Base-by-base conservation (phyloP, 1,140 invertebrate species). In the Anastrepha ludens region DNA sequence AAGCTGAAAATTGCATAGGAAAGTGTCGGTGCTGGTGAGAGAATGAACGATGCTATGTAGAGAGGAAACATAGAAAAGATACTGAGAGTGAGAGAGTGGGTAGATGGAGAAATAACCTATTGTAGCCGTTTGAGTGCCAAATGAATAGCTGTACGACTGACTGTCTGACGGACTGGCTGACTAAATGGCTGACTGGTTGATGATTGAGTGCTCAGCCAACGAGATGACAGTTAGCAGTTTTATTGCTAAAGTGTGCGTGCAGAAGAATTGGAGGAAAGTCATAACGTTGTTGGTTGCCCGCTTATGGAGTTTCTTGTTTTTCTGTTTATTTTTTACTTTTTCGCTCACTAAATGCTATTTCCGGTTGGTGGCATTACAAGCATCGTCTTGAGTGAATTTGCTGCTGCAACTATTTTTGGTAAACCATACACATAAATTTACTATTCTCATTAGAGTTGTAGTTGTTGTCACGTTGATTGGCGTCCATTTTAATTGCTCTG, bases 171-270 rank as follows among this genome's bases (percentile, higher is more conserved):
- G 13, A 39, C 20, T 67, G 65, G 13, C 65, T 6, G 29, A 11
- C 29, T 11, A 29, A 29, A 39, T 74, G 2, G 5, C 70, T 5
- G 17, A 50, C 70, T 50, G 70, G 47, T 17, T 74, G 70, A 47
- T 74, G 70, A 74, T 74, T 74, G 70, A 74, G 70, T 74, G 44
- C 47, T 50, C 47, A 74, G 29, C 17, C 70, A 74, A 74, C 8
- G 70, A 50, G 44, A 50, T 74, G 65, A 70, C 65, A 39, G 65
- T 70, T 70, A 41, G 65, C 65, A 70, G 65, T 70, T 70, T 7
- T 2, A 39, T 20, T 41, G 11, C 65, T 41, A 11, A 70, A 41
- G 11, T 44, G 65, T 29, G 64, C 9, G 41, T 70, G 29, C 29
- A 1, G 29, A 41, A 6, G 70, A 17, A 6, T 47, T 74, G 13